These are phyloP conservation scores for Xenopus borealis DNA, from an alignment of 2,113 vertebrate species.

Conservation along the genomic window DNA sequence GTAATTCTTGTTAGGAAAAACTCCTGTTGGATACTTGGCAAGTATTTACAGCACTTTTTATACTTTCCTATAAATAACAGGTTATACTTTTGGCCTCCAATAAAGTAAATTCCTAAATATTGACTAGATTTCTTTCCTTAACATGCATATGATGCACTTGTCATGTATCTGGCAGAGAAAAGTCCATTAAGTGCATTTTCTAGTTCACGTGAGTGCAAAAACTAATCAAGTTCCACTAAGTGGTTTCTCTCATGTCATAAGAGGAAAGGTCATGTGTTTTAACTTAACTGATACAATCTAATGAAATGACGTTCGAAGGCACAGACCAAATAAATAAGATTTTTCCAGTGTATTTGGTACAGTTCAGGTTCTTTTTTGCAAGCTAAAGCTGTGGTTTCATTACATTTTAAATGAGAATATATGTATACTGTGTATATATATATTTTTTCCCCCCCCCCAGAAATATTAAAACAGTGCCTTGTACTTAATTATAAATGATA, in stretches of 20 bases:
- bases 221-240: slow-evolving; percentile 55
- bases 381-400: slow-evolving; percentile 54
- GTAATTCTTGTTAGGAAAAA: too few relatives aligned
- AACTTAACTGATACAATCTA: slow-evolving; percentile 77
- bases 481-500: too few relatives aligned
- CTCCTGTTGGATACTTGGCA: too few relatives aligned
- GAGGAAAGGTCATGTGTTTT: slow-evolving; percentile 70
- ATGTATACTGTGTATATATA: too few relatives aligned
- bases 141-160: slow-evolving; percentile 68
- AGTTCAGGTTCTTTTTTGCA: slow-evolving; percentile 63
- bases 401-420: too few relatives aligned
- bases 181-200: slow-evolving; percentile 59
- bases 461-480: too few relatives aligned
- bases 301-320: slow-evolving; percentile 79
- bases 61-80: slow-evolving; percentile 1
- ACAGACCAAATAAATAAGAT: slow-evolving; percentile 66
- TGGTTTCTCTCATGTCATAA: slow-evolving; percentile 68
- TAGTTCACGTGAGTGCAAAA: slow-evolving; percentile 54
- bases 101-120: slow-evolving; percentile 72
- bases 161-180: slow-evolving; percentile 57
- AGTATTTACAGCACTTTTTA: too few relatives aligned
- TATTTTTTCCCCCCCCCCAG: too few relatives aligned
- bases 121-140: slow-evolving; percentile 65
- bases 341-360: slow-evolving; percentile 63
- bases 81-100: slow-evolving; percentile 69